Base-by-base conservation (phyloP, 1,140 invertebrate genomes). In the Lerema accius region DNA sequence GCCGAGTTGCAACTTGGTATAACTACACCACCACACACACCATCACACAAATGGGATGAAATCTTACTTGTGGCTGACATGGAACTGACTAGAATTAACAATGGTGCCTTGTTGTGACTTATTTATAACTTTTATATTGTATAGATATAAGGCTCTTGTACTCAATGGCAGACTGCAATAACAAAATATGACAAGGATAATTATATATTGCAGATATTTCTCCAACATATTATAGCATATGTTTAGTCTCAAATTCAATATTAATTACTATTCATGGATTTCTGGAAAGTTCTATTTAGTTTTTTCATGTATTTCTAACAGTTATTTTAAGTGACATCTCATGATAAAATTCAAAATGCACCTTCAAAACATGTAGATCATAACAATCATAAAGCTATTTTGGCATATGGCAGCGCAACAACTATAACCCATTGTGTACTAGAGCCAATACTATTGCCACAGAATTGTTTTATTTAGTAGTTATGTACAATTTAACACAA, bases 11-110 rank as follows among this genome's bases (percentile, higher is more conserved):
- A 79, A 63, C 67, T 86, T 26, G 73, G 82, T 65, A 72, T 91
- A 0, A 82, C 79, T 26, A 91, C 87, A 19, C 87, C 90, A 58
- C 87, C 89, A 45, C 78, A 82, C 43, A 91, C 86, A 19, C 89
- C 89, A 26, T 87, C 84, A 39, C 87, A 91, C 61, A 92, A 92
- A 67, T 92, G 91, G 91, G 84, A 91, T 84, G 89, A 91, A 66
- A 91, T 92, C 46, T 67, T 92, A 43, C 80, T 89, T 50, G 90
- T 92, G 10, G 91, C 84, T 42, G 82, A 91, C 63, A 91, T 91
- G 91, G 91, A 92, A 81, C 78, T 91, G 65, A 90, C 67, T 86
- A 90, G 82, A 79, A 87, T 91, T 67, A 91, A 92, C 65, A 89
- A 84, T 80, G 80, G 82, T 58, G 70, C 78, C 56, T 63, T 76